Base-by-base conservation (phyloP, 1,140 invertebrate species). In the Tetragonula clypearis region DNA sequence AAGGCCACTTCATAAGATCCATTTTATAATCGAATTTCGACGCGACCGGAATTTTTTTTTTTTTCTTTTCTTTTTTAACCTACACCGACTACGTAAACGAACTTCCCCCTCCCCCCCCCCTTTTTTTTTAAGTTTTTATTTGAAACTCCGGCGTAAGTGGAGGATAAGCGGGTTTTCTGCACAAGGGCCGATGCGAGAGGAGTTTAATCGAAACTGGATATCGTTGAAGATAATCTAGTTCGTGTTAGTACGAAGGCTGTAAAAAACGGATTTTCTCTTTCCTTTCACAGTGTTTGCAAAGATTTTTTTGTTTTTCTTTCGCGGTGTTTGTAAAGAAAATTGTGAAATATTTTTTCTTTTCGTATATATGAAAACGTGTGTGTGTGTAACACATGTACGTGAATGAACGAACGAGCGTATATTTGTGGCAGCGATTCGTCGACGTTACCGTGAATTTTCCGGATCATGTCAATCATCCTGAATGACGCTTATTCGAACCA, bases 1-100 rank as follows among this genome's bases (percentile, higher is more conserved):
- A 84, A 82, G 53, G 15, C 53, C 82, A 79, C 66, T 82, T 55
- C 23, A 79, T 86, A 87, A 89, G 84, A 79, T 41, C 26, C 77
- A 82, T 82, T 66, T 79, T 68, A 35, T 81, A 60, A 81, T 81
- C 49, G 15, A 62, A 62, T 35, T 41, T 41, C 17, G 0, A 55
- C 12, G 17, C 56, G 30, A 30, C 23, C 11, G 30, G 19, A 58
- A 11, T 21, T 49, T 49, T 49, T 49, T 49, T 49, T 49, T 8
- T 41, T 41, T 41, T n/a, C 30, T 8, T 49, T 49, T 49, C 6
- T 49, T 77, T 84, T 78, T 26, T n/a, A 8, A 58, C 41, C 41
- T 49, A 2, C 26, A 82, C 53, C n/a, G 56, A 65, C 30, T 30
- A 30, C 30, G 66, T 12, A 77, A 56, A 41, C 21, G 60, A 41